Base-by-base conservation (phyloP, 2,797 vertebrate genomes). In the Sternotherus odoratus region DNA sequence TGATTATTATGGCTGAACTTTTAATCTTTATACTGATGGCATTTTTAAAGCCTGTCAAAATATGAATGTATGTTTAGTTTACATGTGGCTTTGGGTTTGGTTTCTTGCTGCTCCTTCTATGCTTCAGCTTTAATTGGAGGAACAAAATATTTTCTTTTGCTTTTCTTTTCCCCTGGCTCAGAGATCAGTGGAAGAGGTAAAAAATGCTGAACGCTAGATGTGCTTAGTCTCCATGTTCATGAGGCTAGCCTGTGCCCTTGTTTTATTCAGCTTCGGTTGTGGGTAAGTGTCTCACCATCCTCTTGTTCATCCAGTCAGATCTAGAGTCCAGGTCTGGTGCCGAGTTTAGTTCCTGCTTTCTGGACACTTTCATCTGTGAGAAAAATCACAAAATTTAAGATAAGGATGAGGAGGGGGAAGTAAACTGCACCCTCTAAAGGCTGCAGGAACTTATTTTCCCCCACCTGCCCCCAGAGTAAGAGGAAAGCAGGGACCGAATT, bases 21-120 rank as follows among this genome's bases (percentile, higher is more conserved):
- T 95, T 93, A 89, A 80, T 21, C 11, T 69, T 46, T 81, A 43
- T 49, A 84, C 33, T 12, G n/a, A 30, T 51, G 26, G 0, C 26
- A 48, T 3, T 88, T 92, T 90, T 72, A 74, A 93, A 82, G 24
- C 51, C 30, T 87, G 15, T 19, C n/a, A 90, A 50, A 78, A 92
- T 95, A 87, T 49, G 1, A 17, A 50, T 19, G 85, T 24, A 77
- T 72, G 30, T 13, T 8, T 2, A 60, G n/a, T 57, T 77, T 46
- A 9, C 36, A 79, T 66, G 2, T 88, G 12, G 12, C 2, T 24
- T 77, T 72, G 3, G 56, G 50, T 50, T 93, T 54, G 63, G 28
- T n/a, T 50, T 85, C 30, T 69, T 87, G 11, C 16, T 60, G 5
- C 36, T 8, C 77, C 54, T 90, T 66, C 51, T 69, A 2, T 17